phyloP scores from a whole-genome alignment of 2,797 vertebrate species.

The Gallinago stenura region DNA sequence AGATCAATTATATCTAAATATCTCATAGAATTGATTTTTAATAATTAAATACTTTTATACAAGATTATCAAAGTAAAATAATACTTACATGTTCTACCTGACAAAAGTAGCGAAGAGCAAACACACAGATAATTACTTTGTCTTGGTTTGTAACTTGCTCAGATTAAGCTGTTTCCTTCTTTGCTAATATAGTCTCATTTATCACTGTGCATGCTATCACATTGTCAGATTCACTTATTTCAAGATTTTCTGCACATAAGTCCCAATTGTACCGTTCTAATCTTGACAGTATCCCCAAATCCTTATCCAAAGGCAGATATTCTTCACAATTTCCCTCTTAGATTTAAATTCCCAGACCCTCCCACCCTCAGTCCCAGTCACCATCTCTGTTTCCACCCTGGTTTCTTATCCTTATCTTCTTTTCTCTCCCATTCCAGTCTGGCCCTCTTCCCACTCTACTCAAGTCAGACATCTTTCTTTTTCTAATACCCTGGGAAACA shows the following conservation, averaged over 20 bases:
- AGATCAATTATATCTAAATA: background rate
- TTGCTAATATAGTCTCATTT: background rate
- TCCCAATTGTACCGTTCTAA: background rate
- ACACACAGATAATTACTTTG: background rate
- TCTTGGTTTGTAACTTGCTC: background rate
- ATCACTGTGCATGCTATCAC: background rate
- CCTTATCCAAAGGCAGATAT: background rate
- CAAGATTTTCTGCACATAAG: background rate
- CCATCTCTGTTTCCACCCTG: background rate
- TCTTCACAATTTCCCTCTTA: background rate
- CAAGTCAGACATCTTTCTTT: background rate
- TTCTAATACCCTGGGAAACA: constrained; percentile 6
- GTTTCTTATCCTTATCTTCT: constrained; percentile 23
- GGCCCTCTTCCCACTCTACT: background rate
- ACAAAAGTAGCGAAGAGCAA: background rate
- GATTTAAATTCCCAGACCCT: background rate
- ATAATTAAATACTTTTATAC: background rate
- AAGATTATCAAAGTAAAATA: background rate
- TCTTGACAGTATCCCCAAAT: background rate
- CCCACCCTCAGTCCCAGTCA: background rate
- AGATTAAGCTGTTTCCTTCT: background rate
- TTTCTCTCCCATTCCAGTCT: constrained; percentile 8
- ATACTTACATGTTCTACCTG: background rate
- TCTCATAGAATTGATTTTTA: background rate
- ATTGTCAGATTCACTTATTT: background rate